Conservation (phyloP, 2,113 vertebrate species). For the Natator depressus region DNA sequence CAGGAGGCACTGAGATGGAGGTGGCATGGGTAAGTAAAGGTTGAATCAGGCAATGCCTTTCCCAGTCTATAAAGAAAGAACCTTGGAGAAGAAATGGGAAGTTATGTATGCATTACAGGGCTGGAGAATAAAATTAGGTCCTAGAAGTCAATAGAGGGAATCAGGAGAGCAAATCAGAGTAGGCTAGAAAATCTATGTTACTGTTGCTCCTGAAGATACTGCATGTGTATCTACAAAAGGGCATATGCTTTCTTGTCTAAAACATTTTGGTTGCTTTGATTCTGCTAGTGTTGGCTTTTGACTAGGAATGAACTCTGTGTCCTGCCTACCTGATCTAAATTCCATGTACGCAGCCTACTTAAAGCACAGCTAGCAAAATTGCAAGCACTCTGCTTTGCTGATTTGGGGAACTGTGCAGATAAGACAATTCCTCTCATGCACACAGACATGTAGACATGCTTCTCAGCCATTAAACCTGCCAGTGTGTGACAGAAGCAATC, state of each 20-base stretch:
- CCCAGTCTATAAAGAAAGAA: neutral
- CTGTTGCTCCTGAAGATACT: neutral
- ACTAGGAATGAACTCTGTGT: neutral
- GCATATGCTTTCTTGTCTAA: neutral
- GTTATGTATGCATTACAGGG: neutral
- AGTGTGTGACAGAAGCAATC: rapidly evolving
- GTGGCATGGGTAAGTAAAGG: neutral
- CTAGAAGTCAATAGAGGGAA: neutral
- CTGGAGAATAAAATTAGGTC: neutral
- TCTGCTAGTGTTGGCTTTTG: neutral
- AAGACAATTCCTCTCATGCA: neutral
- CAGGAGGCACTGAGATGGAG: rapidly evolving
- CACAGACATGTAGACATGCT: neutral
- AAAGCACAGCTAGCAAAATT: neutral
- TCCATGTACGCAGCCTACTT: rapidly evolving
- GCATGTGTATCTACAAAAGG: neutral
- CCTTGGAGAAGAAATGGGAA: neutral
- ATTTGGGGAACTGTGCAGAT: neutral
- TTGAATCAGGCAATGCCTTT: neutral
- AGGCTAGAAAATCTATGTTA: neutral
- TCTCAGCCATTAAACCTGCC: neutral
- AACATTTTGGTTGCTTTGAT: neutral
- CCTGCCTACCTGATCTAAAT: neutral
- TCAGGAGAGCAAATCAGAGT: neutral
- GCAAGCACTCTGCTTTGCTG: neutral